phyloP scores from a whole-genome alignment of 2,113 vertebrate genomes.

The Vidua chalybeata region DNA sequence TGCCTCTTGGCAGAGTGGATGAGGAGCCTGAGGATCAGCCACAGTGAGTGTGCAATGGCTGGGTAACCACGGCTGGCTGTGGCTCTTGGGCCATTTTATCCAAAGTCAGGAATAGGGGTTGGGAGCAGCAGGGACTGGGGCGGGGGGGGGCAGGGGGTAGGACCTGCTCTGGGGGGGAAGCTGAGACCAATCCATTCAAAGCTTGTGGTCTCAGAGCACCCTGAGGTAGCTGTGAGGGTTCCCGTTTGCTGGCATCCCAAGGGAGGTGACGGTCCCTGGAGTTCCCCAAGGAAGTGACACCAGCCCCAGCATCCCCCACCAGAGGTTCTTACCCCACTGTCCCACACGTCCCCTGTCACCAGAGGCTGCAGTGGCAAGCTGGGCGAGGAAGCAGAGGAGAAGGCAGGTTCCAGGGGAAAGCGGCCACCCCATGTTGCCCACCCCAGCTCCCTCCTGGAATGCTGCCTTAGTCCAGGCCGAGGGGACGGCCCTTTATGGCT shows the following conservation, averaged over 20 bases:
- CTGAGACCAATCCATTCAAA: not conserved
- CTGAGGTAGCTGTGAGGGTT: not conserved
- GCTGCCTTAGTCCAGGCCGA: rapidly evolving
- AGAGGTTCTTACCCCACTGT: not conserved
- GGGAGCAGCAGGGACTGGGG: not conserved
- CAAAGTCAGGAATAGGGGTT: not conserved
- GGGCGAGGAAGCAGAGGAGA: not conserved
- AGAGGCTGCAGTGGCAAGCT: not conserved
- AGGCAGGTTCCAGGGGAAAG: not conserved
- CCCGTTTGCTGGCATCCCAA: not conserved
- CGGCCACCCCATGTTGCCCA: not conserved
- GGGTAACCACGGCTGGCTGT: rapidly evolving
- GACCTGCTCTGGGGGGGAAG: not conserved
- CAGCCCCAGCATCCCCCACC: not conserved
- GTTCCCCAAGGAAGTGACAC: not conserved
- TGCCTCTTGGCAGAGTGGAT: not conserved
- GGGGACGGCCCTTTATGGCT: constrained; percentile 44
- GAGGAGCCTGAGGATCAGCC: not conserved
- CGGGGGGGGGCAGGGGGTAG: not conserved
- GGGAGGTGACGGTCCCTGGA: not conserved
- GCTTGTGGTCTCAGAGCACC: not conserved
- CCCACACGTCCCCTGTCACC: not conserved
- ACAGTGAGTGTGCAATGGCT: rapidly evolving
- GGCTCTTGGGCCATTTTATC: not conserved
- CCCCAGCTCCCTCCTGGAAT: not conserved